Percentiles rank a stretch among this genome's conserved stretches.
These are phyloP conservation scores for Axinella damicornis DNA, from an alignment of 37 sponge, comb jelly and placozoan genomes.

Conservation along the genomic window DNA sequence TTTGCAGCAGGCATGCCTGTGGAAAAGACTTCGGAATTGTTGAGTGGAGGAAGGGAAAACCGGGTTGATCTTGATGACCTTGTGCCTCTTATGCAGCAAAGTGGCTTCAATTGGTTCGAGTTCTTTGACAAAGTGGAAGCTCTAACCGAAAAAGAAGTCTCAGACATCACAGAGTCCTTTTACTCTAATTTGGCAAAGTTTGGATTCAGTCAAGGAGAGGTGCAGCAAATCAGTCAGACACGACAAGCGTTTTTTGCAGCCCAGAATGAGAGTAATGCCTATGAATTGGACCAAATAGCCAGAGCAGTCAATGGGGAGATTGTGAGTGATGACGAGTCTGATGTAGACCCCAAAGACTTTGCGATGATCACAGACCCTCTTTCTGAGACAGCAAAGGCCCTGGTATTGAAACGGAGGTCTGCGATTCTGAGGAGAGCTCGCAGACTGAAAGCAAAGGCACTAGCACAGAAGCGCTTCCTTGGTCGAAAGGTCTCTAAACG, in stretches of 20 bases:
- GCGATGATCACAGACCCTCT: too few species aligned
- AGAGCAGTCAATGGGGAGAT: conserved; percentile 6
- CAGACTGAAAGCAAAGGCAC: neutral
- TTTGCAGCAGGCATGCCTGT: too few species aligned
- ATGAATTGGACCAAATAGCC: conserved; percentile 13
- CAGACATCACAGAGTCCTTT: neutral
- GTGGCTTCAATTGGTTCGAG: conserved; percentile 4
- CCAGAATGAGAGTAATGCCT: neutral
- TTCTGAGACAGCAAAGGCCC: too few species aligned
- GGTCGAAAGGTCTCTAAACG: neutral
- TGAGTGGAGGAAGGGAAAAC: too few species aligned
- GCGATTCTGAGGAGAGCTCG: neutral
- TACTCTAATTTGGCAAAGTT: neutral
- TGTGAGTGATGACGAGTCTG: conserved; percentile 24
- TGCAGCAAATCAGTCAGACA: neutral
- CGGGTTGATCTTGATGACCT: too few species aligned
- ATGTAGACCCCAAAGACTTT: conserved; percentile 24
- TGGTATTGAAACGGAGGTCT: too few species aligned
- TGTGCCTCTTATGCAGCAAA: conserved; percentile 11
- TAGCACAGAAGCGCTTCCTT: neutral
- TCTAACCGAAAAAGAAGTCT: neutral
- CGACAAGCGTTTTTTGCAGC: conserved; percentile 1
- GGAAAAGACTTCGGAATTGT: too few species aligned
- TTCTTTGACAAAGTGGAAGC: neutral
- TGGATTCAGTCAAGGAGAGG: too few species aligned